These are phyloP conservation scores for Bemisia tabaci DNA, from an alignment of 1,140 invertebrate genomes.

Conservation along the genomic window DNA sequence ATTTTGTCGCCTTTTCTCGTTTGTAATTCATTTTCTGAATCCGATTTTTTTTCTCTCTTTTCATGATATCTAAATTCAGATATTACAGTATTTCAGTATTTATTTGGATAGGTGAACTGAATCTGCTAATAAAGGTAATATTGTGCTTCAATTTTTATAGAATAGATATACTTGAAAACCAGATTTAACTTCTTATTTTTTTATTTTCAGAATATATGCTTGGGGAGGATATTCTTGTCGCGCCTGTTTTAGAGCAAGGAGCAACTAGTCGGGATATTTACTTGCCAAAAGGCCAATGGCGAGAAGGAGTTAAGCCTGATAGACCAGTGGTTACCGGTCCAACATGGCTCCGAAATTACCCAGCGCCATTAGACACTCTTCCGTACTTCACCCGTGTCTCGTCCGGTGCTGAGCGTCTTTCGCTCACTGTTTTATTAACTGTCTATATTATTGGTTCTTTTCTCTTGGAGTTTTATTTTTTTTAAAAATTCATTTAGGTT, in stretches of 20 bases:
- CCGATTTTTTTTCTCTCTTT: too few species aligned
- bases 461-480: too few species aligned
- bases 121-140: too few species aligned
- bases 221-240: constrained; percentile 67
- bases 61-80: neutral
- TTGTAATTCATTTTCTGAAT: too few species aligned
- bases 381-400: constrained; percentile 40
- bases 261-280: constrained; percentile 54
- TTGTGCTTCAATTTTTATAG: too few species aligned
- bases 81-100: neutral
- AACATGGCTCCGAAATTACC: constrained; percentile 46
- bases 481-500: too few species aligned
- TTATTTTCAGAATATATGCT: constrained; percentile 56
- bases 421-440: too few species aligned
- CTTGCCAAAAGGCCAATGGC: constrained; percentile 56
- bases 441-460: too few species aligned
- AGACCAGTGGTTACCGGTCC: constrained; percentile 39
- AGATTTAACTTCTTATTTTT: neutral
- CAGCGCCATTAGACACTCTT: constrained; percentile 46
- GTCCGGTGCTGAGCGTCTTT: too few species aligned
- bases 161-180: too few species aligned
- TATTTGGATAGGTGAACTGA: constrained; percentile 3
- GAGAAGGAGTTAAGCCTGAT: constrained; percentile 36
- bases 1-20: too few species aligned
- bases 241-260: constrained; percentile 58